These are phyloP conservation scores for Porites evermanni DNA, from an alignment of 92 coral and sea anemone species.

Conservation along the genomic window DNA sequence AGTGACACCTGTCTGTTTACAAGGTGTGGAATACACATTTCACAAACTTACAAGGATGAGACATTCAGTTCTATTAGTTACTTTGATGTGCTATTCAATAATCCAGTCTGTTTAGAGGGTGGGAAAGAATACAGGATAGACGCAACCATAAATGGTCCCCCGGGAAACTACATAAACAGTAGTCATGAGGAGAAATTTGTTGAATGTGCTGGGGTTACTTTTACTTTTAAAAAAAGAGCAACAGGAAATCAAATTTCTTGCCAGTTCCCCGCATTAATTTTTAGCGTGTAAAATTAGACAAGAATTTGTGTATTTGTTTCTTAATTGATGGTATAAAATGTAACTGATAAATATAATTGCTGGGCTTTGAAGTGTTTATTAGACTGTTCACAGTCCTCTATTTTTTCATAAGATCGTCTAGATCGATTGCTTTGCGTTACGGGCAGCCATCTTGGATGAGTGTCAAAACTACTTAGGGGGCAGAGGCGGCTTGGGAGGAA, in stretches of 20 bases:
- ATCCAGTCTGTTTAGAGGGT: neutral
- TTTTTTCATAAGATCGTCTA: too few species aligned
- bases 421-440: too few species aligned
- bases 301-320: too few species aligned
- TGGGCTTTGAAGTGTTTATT: too few species aligned
- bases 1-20: neutral
- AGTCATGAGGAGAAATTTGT: neutral
- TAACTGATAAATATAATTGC: too few species aligned
- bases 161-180: neutral
- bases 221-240: neutral
- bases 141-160: neutral
- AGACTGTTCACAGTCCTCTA: too few species aligned
- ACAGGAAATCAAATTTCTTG: neutral
- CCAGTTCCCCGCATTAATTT: neutral
- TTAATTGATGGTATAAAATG: too few species aligned
- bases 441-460: too few species aligned
- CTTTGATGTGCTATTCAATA: neutral
- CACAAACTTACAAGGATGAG: neutral
- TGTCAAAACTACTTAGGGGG: too few species aligned
- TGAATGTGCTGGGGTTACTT: neutral
- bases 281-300: neutral
- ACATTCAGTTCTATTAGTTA: neutral
- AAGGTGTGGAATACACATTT: too few species aligned
- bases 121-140: neutral
- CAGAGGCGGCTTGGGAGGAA: too few species aligned